Conservation (phyloP, 2,797 vertebrate species). For the Betta splendens region DNA sequence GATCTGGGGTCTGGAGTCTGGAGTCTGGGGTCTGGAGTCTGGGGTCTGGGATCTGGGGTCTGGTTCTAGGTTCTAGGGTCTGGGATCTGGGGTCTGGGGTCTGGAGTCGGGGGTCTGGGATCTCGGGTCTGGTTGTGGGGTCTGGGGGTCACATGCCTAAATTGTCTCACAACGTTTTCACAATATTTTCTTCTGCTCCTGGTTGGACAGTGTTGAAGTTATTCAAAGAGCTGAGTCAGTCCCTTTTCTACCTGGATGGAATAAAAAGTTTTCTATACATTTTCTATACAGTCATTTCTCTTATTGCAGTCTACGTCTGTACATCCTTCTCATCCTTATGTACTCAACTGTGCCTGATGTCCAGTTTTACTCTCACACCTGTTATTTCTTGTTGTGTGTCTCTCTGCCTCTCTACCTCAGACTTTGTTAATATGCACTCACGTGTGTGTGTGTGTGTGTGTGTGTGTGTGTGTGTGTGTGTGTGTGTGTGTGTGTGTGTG, state of each 20-base stretch:
- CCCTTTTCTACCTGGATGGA: slow-evolving; percentile 70
- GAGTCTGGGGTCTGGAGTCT: no score
- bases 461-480: not conserved
- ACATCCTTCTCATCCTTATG: slow-evolving; percentile 30
- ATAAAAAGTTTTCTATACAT: slow-evolving; percentile 73
- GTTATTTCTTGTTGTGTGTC: slow-evolving; percentile 33
- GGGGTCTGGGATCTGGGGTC: no score
- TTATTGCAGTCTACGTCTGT: slow-evolving; percentile 36
- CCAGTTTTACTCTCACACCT: slow-evolving; percentile 51
- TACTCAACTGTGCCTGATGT: slow-evolving; percentile 26
- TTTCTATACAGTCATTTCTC: slow-evolving; percentile 75
- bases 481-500: slow-evolving; percentile 1
- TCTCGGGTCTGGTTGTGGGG: not conserved
- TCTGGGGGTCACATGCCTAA: slow-evolving; percentile 56
- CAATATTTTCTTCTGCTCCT: slow-evolving; percentile 64
- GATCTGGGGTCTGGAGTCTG: no score
- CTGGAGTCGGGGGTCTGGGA: no score
- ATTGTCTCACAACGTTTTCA: slow-evolving; percentile 67
- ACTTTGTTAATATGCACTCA: slow-evolving; percentile 17
- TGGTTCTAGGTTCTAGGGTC: no score
- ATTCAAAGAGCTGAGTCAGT: slow-evolving; percentile 79
- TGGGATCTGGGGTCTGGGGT: no score
- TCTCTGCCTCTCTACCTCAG: slow-evolving; percentile 2
- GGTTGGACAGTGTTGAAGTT: slow-evolving; percentile 72
- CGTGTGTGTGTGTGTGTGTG: slow-evolving; percentile 1